Evolutionary conservation across 2,888 invertebrate genomes (phyloP).

Genomic region (Drosophila gaucha): DNA sequence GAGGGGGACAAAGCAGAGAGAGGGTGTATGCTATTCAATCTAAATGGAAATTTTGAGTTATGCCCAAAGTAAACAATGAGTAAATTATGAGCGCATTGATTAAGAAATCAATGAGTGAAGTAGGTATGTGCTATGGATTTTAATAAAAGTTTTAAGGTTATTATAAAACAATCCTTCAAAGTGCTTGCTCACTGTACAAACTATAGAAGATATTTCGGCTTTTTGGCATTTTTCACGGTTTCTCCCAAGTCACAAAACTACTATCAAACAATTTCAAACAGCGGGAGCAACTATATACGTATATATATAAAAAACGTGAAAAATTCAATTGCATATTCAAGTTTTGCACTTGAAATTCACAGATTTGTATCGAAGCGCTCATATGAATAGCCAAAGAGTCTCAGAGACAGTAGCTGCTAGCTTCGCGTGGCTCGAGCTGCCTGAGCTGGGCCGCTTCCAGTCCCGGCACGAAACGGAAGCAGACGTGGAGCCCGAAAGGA

Average conservation of each 20-base stretch:
- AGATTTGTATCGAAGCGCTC: constrained; percentile 76
- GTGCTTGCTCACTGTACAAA: constrained; percentile 31
- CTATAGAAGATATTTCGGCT: constrained; percentile 13
- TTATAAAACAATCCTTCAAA: not conserved
- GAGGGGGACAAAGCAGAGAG: not conserved
- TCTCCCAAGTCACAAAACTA: constrained; percentile 11
- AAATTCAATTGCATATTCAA: constrained; percentile 79
- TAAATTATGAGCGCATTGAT: constrained; percentile 20
- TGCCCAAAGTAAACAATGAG: constrained; percentile 30
- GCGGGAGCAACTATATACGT: constrained; percentile 19
- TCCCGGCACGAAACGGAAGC: constrained; percentile 67
- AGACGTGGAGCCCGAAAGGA: constrained; percentile 51
- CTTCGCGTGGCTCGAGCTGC: constrained; percentile 8
- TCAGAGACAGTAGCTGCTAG: constrained; percentile 27
- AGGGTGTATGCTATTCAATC: constrained; percentile 33
- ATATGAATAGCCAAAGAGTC: constrained; percentile 70
- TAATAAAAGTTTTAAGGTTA: not conserved
- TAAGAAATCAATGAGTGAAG: not conserved
- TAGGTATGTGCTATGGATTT: not conserved
- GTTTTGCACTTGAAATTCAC: constrained; percentile 80
- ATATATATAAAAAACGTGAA: constrained; percentile 40
- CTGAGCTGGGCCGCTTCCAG: constrained; percentile 10
- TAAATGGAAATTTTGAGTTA: constrained; percentile 59
- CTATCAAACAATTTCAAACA: constrained; percentile 40
- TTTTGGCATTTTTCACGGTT: constrained; percentile 16